Evolutionary conservation across 1,140 invertebrate species (phyloP).

Genomic region (Leptinotarsa undecemlineata): DNA sequence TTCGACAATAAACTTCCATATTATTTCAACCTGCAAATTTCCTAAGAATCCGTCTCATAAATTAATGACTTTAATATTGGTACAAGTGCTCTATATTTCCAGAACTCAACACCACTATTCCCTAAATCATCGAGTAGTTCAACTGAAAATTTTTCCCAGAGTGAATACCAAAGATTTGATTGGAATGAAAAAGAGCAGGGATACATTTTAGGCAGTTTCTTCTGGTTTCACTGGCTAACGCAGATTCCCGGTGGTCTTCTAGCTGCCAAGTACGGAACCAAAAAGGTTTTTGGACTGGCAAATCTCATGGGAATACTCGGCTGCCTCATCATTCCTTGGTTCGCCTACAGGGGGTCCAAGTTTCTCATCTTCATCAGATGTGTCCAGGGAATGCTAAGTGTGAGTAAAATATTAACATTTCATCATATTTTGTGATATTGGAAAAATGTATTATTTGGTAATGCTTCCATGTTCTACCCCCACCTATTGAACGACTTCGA

Average conservation of each 20-base stretch:
- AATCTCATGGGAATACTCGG: conserved; percentile 72
- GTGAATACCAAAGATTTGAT: conserved; percentile 52
- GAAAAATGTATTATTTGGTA: too few species aligned
- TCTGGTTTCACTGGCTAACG: conserved; percentile 73
- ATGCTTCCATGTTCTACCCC: too few species aligned
- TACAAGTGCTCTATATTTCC: background rate
- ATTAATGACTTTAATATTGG: too few species aligned
- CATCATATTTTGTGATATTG: background rate
- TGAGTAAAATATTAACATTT: conserved; percentile 54
- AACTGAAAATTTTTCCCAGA: background rate
- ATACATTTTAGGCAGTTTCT: conserved; percentile 72
- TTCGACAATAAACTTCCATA: too few species aligned
- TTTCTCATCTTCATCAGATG: conserved; percentile 67
- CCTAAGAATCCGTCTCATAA: too few species aligned
- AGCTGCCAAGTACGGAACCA: conserved; percentile 71
- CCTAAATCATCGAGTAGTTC: background rate
- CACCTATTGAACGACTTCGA: too few species aligned
- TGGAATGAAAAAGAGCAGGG: conserved; percentile 74
- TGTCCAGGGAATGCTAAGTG: conserved; percentile 74
- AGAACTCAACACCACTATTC: background rate
- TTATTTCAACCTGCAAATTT: too few species aligned
- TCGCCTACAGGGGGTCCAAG: conserved; percentile 63
- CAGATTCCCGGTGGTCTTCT: conserved; percentile 77
- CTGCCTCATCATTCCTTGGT: conserved; percentile 70
- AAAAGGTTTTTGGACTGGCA: conserved; percentile 69